A percentile compares a stretch with the other conserved stretches of the same genome.
These are phyloP conservation scores for Drosophila jambulina DNA, from an alignment of 1,140 invertebrate genomes.

Conservation along the genomic window DNA sequence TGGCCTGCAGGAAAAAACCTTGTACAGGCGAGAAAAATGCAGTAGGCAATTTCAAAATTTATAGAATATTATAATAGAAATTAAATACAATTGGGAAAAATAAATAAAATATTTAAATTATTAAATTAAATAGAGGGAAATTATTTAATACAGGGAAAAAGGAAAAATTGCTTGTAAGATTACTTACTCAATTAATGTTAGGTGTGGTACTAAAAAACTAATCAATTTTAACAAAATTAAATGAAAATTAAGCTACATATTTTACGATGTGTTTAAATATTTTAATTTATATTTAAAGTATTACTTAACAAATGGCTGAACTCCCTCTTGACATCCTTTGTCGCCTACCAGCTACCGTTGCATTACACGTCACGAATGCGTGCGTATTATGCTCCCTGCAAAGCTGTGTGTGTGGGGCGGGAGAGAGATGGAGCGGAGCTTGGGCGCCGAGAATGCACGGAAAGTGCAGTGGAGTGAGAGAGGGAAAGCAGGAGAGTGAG, in stretches of 20 bases:
- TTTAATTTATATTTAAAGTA: not conserved
- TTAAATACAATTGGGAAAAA: too few species aligned
- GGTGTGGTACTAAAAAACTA: too few species aligned
- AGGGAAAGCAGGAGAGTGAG: constrained; percentile 1
- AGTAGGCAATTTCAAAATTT: too few species aligned
- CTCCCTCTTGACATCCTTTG: constrained; percentile 16
- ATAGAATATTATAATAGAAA: too few species aligned
- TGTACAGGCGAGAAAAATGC: not conserved
- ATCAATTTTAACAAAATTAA: not conserved
- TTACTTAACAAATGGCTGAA: not conserved
- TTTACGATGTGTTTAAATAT: not conserved
- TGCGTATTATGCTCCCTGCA: constrained; percentile 39
- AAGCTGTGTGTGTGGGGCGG: not conserved
- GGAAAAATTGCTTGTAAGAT: too few species aligned
- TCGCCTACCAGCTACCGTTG: constrained; percentile 36
- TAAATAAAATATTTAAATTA: too few species aligned
- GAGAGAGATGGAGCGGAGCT: not conserved
- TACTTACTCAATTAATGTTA: too few species aligned
- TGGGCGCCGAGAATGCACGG: constrained; percentile 3
- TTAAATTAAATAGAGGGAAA: not conserved
- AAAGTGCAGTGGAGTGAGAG: constrained; percentile 1
- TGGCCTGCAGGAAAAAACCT: constrained; percentile 14
- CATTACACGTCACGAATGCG: constrained; percentile 50
- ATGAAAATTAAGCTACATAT: not conserved
- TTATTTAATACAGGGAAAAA: too few species aligned